A percentile compares a stretch with the other conserved stretches of the same genome.
These are phyloP conservation scores for Aurelia coerulea DNA, from an alignment of 30 jellyfish, hydroid and myxozoan genomes.

Conservation along the genomic window DNA sequence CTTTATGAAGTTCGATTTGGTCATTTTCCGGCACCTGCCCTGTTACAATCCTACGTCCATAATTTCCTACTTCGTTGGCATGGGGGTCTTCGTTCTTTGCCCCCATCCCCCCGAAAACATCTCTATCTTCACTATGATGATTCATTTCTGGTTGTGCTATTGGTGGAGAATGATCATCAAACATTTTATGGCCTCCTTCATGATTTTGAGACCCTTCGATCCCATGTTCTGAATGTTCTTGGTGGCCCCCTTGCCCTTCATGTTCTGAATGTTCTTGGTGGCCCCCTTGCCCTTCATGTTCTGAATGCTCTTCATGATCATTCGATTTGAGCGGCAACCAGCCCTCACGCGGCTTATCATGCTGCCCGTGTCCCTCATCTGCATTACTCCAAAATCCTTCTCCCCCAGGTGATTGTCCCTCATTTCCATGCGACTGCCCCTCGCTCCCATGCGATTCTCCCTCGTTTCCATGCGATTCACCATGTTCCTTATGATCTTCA, in stretches of 20 bases:
- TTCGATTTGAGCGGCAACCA: slow-evolving; percentile 5
- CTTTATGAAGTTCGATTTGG: neutral
- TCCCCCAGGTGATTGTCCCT: neutral
- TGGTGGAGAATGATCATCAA: neutral
- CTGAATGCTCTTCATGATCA: neutral
- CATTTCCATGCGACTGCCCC: neutral
- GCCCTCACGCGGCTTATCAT: neutral
- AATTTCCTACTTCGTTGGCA: neutral
- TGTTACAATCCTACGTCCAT: neutral
- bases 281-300: no score
- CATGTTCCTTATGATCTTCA: neutral
- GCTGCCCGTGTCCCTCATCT: neutral
- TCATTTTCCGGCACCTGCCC: neutral
- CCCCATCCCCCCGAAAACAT: slow-evolving; percentile 5
- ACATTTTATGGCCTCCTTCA: neutral
- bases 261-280: no score
- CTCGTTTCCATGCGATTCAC: neutral
- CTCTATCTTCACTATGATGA: slow-evolving; percentile 12
- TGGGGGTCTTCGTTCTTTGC: slow-evolving; percentile 1
- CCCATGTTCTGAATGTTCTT: neutral
- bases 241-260: no score
- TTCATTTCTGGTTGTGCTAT: neutral
- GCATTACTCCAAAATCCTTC: neutral
- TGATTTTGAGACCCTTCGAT: neutral
- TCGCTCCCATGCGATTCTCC: neutral